A percentile compares a stretch with the other conserved stretches of the same genome.
Conservation (phyloP, 2,113 vertebrate species). For the Grammomys dolichurus region DNA sequence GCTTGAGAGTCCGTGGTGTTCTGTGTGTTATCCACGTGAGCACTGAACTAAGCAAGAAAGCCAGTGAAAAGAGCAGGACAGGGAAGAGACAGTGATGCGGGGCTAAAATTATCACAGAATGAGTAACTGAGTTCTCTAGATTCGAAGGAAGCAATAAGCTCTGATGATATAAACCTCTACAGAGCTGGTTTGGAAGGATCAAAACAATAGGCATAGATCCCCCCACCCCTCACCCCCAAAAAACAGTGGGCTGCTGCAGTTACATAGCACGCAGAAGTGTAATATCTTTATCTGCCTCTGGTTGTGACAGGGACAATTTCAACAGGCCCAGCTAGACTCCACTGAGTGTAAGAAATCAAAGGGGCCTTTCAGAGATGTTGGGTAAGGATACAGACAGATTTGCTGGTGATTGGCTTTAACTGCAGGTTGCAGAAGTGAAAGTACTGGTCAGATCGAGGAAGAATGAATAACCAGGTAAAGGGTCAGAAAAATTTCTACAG, state of each 20-base stretch:
- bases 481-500: neutral
- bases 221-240: neutral
- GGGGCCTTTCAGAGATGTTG: neutral
- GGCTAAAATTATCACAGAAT: neutral
- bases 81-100: neutral
- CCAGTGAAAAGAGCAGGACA: neutral
- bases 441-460: neutral
- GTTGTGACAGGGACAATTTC: neutral
- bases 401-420: neutral
- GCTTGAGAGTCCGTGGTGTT: neutral
- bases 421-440: neutral
- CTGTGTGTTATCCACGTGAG: neutral
- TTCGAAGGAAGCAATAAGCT: neutral
- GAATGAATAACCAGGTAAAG: neutral
- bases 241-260: neutral
- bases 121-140: slow-evolving; percentile 7
- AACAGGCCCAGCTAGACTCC: neutral
- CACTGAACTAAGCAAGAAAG: neutral
- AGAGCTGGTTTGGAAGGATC: neutral
- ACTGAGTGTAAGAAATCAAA: neutral
- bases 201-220: neutral
- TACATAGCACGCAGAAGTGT: neutral
- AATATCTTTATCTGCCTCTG: neutral
- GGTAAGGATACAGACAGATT: neutral
- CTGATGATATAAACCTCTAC: neutral